phyloP scores from a whole-genome alignment of 1,140 invertebrate species.

The Caenorhabditis latens region DNA sequence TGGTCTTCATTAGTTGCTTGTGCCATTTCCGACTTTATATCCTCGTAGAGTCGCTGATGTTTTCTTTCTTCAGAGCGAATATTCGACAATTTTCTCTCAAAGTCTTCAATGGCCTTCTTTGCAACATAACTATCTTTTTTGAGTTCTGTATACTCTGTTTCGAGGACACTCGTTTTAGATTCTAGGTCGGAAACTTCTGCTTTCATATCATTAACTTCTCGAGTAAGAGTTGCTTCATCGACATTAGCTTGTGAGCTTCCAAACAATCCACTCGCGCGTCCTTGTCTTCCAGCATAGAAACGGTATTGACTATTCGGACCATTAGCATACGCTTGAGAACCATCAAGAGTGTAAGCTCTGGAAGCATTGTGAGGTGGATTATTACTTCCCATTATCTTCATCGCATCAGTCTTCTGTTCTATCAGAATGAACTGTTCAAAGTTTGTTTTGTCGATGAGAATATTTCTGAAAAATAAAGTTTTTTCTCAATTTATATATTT shows the following conservation, averaged over 20 bases:
- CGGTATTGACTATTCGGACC: slow-evolving; percentile 64
- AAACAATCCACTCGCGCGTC: background rate
- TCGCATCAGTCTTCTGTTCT: slow-evolving; percentile 69
- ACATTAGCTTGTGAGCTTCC: background rate
- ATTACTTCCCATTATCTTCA: slow-evolving; percentile 66
- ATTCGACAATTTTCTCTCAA: slow-evolving; percentile 1
- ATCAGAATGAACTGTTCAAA: slow-evolving; percentile 65
- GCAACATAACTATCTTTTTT: background rate
- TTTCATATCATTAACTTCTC: background rate
- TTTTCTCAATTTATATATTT: background rate
- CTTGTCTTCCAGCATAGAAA: slow-evolving; percentile 62
- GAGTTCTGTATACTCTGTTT: background rate
- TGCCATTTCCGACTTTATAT: background rate
- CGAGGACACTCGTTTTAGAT: background rate
- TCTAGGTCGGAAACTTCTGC: background rate
- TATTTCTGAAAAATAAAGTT: slow-evolving; percentile 55
- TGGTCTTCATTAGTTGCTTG: slow-evolving; percentile 2
- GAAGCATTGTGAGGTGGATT: slow-evolving; percentile 68
- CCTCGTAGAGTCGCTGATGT: background rate
- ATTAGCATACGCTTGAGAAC: slow-evolving; percentile 33
- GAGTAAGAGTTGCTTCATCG: background rate
- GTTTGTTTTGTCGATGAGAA: slow-evolving; percentile 68
- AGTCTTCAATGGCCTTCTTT: background rate
- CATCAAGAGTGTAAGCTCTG: slow-evolving; percentile 56
- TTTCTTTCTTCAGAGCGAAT: background rate